These are phyloP conservation scores for Pollenia griseotomentosa DNA, from an alignment of 2,888 invertebrate genomes.

Conservation along the genomic window DNA sequence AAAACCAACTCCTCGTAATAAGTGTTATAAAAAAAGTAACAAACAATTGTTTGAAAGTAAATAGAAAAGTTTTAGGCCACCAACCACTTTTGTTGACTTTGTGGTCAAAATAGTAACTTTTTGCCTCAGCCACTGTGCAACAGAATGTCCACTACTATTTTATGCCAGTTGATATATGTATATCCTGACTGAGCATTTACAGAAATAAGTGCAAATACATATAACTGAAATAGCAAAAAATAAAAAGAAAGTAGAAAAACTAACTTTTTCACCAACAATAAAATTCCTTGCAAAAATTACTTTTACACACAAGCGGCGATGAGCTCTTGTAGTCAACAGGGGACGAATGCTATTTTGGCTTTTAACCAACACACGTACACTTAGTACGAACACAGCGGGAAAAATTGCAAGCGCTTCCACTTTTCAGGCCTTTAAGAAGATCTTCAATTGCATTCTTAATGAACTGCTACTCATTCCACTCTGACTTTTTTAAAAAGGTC, in stretches of 20 bases:
- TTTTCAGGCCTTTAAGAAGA: no score
- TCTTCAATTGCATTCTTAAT: no score
- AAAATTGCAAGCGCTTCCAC: no score
- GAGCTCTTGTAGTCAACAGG: no score
- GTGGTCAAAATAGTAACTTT: conserved; percentile 49
- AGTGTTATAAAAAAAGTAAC: conserved; percentile 6
- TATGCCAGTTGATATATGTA: background rate
- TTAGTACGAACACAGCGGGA: no score
- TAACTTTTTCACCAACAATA: conserved; percentile 30
- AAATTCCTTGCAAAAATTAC: conserved; percentile 16
- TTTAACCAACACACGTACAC: no score
- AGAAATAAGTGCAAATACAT: conserved; percentile 8
- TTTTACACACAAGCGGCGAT: background rate
- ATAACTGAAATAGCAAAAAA: conserved; percentile 3
- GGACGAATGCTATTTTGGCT: no score
- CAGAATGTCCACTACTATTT: conserved; percentile 55
- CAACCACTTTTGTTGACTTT: conserved; percentile 59
- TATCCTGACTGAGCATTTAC: background rate
- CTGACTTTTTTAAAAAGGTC: no score
- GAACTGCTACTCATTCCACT: no score
- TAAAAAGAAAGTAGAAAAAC: conserved; percentile 14
- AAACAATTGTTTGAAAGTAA: background rate
- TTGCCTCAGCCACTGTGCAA: conserved; percentile 43
- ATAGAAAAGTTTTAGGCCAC: conserved; percentile 41
- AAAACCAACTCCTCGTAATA: conserved; percentile 16